phyloP scores from a whole-genome alignment of 2,888 invertebrate species.

The Mesorhabditis sp. region DNA sequence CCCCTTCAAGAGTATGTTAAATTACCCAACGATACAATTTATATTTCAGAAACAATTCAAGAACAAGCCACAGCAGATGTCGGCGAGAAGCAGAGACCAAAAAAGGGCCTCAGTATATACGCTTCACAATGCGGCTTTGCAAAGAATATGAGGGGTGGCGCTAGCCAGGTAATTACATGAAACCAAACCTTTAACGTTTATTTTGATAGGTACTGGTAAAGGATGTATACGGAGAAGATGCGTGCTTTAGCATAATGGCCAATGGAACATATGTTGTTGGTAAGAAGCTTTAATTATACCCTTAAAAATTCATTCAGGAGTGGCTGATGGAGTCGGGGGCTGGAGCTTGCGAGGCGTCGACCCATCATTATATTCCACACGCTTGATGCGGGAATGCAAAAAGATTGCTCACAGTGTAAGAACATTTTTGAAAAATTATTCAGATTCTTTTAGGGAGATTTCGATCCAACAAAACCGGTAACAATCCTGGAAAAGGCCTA shows the following conservation, averaged over 20 bases:
- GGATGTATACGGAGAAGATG: conserved; percentile 94
- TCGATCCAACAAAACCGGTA: conserved; percentile 67
- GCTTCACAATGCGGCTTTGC: neutral
- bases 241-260: conserved; percentile 80
- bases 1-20: neutral
- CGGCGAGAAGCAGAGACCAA: no score
- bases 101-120: neutral
- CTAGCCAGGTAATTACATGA: neutral
- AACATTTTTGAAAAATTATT: neutral
- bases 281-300: conserved; percentile 61
- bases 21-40: neutral
- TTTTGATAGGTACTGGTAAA: conserved; percentile 52
- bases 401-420: conserved; percentile 27
- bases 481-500: conserved; percentile 51
- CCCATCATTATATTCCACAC: conserved; percentile 89
- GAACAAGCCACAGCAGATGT: conserved; percentile 1
- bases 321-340: conserved; percentile 97
- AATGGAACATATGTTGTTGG: conserved; percentile 86
- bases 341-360: conserved; percentile 97
- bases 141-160: neutral
- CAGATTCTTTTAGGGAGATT: conserved; percentile 69
- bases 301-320: conserved; percentile 65
- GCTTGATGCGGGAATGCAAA: conserved; percentile 76
- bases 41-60: neutral
- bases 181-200: neutral